Evolutionary conservation across 1,140 invertebrate genomes (phyloP).

Genomic region (Halotydeus destructor): DNA sequence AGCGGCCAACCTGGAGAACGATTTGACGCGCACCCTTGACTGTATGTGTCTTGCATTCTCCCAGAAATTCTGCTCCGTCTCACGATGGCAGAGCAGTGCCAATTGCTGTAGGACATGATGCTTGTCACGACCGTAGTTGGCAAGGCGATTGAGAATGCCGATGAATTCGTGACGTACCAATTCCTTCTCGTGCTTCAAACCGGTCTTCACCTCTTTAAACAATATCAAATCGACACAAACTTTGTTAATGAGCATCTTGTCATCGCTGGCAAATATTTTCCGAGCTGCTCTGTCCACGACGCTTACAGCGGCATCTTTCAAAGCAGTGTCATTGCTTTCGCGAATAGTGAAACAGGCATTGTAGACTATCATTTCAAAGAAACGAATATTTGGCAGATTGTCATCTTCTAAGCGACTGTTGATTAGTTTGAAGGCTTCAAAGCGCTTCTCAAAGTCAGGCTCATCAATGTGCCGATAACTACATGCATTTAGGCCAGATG

Average conservation of each 20-base stretch:
- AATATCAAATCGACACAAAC: conserved; percentile 14
- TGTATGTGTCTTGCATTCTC: conserved; percentile 66
- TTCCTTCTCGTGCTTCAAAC: conserved; percentile 15
- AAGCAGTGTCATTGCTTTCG: conserved; percentile 53
- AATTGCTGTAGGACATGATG: conserved; percentile 55
- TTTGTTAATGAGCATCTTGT: conserved; percentile 9
- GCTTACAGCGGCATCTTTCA: conserved; percentile 51
- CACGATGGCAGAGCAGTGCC: conserved; percentile 41
- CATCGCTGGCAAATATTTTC: conserved; percentile 22
- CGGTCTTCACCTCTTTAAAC: conserved; percentile 12
- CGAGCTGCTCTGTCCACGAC: conserved; percentile 42
- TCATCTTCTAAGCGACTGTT: conserved; percentile 41
- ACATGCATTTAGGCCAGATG: conserved; percentile 57
- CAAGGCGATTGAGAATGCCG: conserved; percentile 44
- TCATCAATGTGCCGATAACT: conserved; percentile 68
- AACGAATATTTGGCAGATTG: conserved; percentile 33
- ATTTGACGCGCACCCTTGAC: conserved; percentile 52
- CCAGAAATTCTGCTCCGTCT: conserved; percentile 78
- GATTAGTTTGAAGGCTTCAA: conserved; percentile 35
- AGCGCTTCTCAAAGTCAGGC: conserved; percentile 59
- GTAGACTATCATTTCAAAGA: conserved; percentile 44
- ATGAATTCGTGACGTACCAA: conserved; percentile 47
- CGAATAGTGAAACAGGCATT: conserved; percentile 59
- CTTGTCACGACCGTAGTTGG: conserved; percentile 19
- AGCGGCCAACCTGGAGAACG: conserved; percentile 35